Percentiles rank a stretch among this genome's conserved stretches.
Conservation (phyloP, 2,888 invertebrate genomes). For the Clitarchus hookeri region DNA sequence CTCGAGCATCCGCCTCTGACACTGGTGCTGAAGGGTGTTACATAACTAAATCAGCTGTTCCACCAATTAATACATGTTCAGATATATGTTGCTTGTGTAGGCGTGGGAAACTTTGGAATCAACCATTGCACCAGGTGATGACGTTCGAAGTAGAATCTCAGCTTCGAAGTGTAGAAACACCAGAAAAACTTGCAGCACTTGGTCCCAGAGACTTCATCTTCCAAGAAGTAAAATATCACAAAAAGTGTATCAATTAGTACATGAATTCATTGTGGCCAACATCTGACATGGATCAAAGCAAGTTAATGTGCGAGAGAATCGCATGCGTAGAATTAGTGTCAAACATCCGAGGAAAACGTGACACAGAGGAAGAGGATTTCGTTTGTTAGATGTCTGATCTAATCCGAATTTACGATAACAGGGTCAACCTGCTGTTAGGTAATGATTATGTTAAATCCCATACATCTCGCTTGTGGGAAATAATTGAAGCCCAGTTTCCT, state of each 20-base stretch:
- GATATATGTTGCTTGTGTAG: slow-evolving; percentile 20
- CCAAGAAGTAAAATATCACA: slow-evolving; percentile 20
- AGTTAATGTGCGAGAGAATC: not conserved
- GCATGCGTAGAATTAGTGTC: not conserved
- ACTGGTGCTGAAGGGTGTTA: not conserved
- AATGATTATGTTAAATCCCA: not conserved
- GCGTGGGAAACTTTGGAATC: not conserved
- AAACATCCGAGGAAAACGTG: not conserved
- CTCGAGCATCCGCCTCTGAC: not conserved
- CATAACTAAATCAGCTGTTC: not conserved
- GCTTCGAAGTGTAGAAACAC: not conserved
- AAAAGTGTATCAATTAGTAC: not conserved
- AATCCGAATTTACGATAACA: not conserved
- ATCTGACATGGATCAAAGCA: not conserved
- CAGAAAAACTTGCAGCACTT: not conserved
- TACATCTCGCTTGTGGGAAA: too few relatives aligned
- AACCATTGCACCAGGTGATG: slow-evolving; percentile 14
- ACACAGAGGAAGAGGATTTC: not conserved
- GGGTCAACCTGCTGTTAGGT: not conserved
- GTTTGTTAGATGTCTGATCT: not conserved
- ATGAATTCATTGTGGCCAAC: slow-evolving; percentile 6
- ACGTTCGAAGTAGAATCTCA: slow-evolving; percentile 10
- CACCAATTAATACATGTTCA: not conserved
- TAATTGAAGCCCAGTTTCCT: not conserved
- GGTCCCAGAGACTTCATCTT: not conserved